Evolutionary conservation across 2,113 vertebrate species (phyloP).

Genomic region (Eira barbara): DNA sequence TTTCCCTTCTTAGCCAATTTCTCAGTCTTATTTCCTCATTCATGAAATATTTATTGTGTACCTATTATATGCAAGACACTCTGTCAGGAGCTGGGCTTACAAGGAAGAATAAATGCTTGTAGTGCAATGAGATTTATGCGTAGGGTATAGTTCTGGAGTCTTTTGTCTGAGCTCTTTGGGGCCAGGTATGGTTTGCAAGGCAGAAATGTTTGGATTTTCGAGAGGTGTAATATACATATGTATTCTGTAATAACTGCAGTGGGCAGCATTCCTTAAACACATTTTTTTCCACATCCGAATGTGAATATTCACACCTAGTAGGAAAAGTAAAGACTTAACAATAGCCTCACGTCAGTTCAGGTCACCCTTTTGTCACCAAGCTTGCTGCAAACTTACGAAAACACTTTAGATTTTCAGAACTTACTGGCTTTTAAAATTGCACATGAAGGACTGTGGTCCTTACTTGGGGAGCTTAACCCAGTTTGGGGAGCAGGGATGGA

Average conservation of each 20-base stretch:
- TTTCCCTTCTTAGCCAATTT: constrained; percentile 19
- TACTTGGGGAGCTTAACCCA: neutral
- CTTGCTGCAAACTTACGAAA: neutral
- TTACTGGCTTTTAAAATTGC: constrained; percentile 11
- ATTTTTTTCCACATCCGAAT: neutral
- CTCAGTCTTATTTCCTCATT: neutral
- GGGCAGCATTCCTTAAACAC: neutral
- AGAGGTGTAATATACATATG: neutral
- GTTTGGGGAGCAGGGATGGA: neutral
- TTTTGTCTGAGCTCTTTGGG: constrained; percentile 8
- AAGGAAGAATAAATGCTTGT: neutral
- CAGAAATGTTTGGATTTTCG: constrained; percentile 36
- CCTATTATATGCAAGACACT: neutral
- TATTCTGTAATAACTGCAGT: neutral
- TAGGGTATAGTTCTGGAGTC: neutral
- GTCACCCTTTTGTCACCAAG: constrained; percentile 3
- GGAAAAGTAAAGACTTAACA: neutral
- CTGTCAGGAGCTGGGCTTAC: neutral
- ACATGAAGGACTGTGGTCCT: neutral
- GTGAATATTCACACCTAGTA: neutral
- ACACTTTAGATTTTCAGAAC: constrained; percentile 7
- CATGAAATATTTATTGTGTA: neutral
- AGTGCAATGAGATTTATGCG: neutral
- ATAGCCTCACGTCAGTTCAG: neutral
- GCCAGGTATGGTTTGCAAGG: constrained; percentile 4